phyloP scores from a whole-genome alignment of 2,797 vertebrate genomes.

The Thripadectes ignobilis region DNA sequence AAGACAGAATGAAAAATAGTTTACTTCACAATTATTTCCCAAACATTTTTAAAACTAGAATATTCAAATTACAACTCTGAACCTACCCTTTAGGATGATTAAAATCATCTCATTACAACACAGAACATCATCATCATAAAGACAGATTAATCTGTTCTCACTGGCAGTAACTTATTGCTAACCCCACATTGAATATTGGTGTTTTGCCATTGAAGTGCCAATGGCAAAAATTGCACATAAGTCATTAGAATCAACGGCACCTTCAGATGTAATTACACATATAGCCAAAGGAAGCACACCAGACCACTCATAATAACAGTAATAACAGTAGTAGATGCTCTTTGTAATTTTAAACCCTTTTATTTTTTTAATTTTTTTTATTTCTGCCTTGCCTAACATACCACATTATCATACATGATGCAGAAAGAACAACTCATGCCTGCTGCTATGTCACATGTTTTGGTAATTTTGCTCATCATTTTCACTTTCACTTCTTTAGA shows the following conservation, averaged over 20 bases:
- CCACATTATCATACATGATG: background rate
- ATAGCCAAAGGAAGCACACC: background rate
- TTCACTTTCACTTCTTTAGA: background rate
- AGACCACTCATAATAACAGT: rapidly evolving
- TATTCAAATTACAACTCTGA: background rate
- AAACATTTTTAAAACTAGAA: background rate
- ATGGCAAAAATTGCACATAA: background rate
- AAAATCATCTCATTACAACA: background rate
- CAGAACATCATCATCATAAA: background rate
- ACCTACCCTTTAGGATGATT: background rate
- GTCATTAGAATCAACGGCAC: background rate
- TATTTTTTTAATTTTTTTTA: background rate
- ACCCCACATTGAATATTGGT: background rate
- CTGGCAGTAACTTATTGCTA: background rate
- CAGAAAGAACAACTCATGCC: background rate
- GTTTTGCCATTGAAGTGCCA: background rate
- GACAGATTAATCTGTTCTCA: background rate
- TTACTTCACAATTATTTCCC: background rate
- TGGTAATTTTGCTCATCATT: background rate
- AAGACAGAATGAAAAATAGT: background rate
- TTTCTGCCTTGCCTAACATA: background rate
- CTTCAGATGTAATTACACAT: background rate
- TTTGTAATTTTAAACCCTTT: background rate
- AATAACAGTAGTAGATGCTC: rapidly evolving
- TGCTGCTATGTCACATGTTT: background rate